Percentiles rank a stretch among this genome's conserved stretches.
These are phyloP conservation scores for Trissoscelio sp. DNA, from an alignment of 2,888 invertebrate genomes.

Conservation along the genomic window DNA sequence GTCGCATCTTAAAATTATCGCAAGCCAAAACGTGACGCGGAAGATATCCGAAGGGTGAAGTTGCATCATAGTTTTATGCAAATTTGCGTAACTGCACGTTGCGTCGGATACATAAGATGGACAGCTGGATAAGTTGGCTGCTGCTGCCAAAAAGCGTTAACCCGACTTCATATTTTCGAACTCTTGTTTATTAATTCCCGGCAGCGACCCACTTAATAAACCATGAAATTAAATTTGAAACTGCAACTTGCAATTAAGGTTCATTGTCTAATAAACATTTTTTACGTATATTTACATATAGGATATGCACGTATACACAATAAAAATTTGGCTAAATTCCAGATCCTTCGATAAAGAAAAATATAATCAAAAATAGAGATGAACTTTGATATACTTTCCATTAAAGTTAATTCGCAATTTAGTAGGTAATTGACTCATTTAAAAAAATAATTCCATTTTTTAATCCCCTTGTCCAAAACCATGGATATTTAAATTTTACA, in stretches of 20 bases:
- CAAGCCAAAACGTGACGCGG: conserved; percentile 46
- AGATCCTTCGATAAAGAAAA: conserved; percentile 17
- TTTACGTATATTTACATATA: not conserved
- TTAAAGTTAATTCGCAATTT: too few species aligned
- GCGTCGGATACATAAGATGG: conserved; percentile 39
- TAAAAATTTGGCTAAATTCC: conserved; percentile 19
- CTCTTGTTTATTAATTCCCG: conserved; percentile 18
- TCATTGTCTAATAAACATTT: not conserved
- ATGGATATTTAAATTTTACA: too few species aligned
- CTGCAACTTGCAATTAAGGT: not conserved
- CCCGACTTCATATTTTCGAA: conserved; percentile 32
- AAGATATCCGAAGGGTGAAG: conserved; percentile 50
- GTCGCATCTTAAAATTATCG: conserved; percentile 52
- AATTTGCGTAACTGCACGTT: conserved; percentile 25
- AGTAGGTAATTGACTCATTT: too few species aligned
- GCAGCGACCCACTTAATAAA: not conserved
- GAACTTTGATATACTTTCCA: conserved; percentile 26
- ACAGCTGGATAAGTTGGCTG: conserved; percentile 35
- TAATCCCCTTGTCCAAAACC: too few species aligned
- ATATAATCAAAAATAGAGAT: conserved; percentile 32
- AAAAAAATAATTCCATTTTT: too few species aligned
- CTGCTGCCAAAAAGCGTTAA: conserved; percentile 39
- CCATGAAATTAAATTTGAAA: not conserved
- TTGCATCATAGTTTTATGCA: conserved; percentile 51
- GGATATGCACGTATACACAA: not conserved